These are phyloP conservation scores for Genyomyrus donnyi DNA, from an alignment of 2,113 vertebrate genomes.

Conservation along the genomic window DNA sequence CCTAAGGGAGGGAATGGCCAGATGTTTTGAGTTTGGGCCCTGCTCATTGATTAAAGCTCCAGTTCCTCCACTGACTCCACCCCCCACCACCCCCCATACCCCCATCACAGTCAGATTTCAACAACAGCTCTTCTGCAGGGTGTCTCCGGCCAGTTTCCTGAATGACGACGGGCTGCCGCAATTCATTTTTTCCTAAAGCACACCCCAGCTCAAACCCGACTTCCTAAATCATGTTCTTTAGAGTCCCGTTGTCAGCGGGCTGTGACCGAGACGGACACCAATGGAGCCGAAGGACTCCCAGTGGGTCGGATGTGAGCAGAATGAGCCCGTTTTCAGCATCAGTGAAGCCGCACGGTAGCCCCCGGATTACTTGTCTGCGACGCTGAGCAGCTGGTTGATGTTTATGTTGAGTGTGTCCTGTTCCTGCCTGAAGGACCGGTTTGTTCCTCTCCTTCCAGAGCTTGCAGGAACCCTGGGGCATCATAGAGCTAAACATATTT, in stretches of 20 bases:
- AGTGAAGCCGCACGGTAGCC: neutral
- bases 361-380: neutral
- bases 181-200: neutral
- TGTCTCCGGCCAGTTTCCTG: conserved; percentile 8
- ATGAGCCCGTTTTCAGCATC: neutral
- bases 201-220: neutral
- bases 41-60: conserved; percentile 9
- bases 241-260: neutral
- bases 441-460: neutral
- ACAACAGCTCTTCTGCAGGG: neutral
- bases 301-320: neutral
- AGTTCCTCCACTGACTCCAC: neutral
- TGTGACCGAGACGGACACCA: neutral
- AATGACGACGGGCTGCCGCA: neutral
- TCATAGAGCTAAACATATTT: neutral
- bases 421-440: neutral
- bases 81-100: neutral
- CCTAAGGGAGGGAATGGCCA: neutral
- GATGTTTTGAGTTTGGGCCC: conserved; percentile 13
- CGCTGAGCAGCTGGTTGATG: neutral
- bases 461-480: neutral
- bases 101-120: neutral
- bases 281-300: neutral
- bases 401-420: neutral
- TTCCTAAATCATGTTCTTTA: neutral